Evolutionary conservation across 1,140 invertebrate species (phyloP), one percentile per base, ranked within the genome.

Genomic region (Hestina assimilis): DNA sequence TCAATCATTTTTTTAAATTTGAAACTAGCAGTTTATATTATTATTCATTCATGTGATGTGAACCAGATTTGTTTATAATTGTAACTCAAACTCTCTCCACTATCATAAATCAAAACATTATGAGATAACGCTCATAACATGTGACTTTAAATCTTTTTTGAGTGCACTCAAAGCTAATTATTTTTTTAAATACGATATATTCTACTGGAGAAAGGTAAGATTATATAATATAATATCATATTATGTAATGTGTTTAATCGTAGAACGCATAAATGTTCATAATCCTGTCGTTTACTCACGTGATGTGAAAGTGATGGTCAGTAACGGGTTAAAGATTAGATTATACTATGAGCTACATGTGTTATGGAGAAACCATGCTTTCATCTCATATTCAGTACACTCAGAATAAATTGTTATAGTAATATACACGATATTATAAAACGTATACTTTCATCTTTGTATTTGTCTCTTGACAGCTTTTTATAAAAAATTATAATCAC

Each of bases 281-380:
- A 47, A 47, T 40, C 31, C 47, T 11, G 12, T 46, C 42, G 19
- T 45, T 29, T 50, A 15, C 15, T 20, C 51, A 62, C 53, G 59
- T 62, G 59, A 62, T 28, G 21, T 56, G 59, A 62, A 62, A 62
- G 59, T 55, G 28, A 54, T 51, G 45, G 21, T 23, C 58, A n/a
- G 31, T 40, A 28, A 28, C 26, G 11, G 46, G 46, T 43, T 43
- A 45, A 45, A 19, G 24, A 50, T 42, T 43, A 33, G 31, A 42
- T 46, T n/a, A n/a, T n/a, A n/a, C n/a, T n/a, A 38, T 17, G 43
- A 33, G 40, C 35, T 43, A 29, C 45, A 42, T 43, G 17, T 58
- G 17, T 50, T 9, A 40, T 31, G 33, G 21, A 11, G 31, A 31
- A 50, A 21, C 19, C 11, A 9, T 12, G 31, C 15, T 48, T 38